A percentile compares a stretch with the other conserved stretches of the same genome.
These are phyloP conservation scores for Taxidea taxus DNA, from an alignment of 2,113 vertebrate species.

Conservation along the genomic window DNA sequence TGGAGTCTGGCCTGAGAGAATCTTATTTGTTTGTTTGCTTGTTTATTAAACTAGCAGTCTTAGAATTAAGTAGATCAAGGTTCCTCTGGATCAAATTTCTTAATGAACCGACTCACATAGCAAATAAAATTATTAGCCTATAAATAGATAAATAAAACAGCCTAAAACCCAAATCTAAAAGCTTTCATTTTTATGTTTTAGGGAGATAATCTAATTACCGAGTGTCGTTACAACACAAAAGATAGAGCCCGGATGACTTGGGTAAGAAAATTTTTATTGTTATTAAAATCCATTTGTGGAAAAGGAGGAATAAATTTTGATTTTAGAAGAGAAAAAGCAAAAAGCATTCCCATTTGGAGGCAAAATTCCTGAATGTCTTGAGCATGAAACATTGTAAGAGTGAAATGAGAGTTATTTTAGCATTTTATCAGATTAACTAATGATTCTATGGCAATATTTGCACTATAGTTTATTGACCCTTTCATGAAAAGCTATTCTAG, in stretches of 20 bases:
- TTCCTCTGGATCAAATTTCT: not conserved
- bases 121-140: not conserved
- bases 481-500: not conserved
- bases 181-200: constrained; percentile 77
- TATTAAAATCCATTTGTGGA: constrained; percentile 22
- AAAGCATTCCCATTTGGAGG: not conserved
- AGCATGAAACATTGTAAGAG: not conserved
- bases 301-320: not conserved
- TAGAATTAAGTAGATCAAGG: not conserved
- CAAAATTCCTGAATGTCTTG: not conserved
- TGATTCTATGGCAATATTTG: not conserved
- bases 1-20: not conserved
- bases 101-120: not conserved
- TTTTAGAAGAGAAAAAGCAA: not conserved
- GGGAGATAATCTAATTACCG: constrained; percentile 91
- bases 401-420: not conserved
- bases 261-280: constrained; percentile 83
- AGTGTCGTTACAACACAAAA: constrained; percentile 90
- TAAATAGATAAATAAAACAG: not conserved
- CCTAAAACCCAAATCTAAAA: not conserved
- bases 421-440: constrained; percentile 9
- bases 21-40: not conserved
- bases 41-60: not conserved
- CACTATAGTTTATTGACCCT: not conserved
- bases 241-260: constrained; percentile 89